A percentile compares a stretch with the other conserved stretches of the same genome.
phyloP scores from a whole-genome alignment of 1,140 invertebrate genomes.

The Drosophila pectinifera region DNA sequence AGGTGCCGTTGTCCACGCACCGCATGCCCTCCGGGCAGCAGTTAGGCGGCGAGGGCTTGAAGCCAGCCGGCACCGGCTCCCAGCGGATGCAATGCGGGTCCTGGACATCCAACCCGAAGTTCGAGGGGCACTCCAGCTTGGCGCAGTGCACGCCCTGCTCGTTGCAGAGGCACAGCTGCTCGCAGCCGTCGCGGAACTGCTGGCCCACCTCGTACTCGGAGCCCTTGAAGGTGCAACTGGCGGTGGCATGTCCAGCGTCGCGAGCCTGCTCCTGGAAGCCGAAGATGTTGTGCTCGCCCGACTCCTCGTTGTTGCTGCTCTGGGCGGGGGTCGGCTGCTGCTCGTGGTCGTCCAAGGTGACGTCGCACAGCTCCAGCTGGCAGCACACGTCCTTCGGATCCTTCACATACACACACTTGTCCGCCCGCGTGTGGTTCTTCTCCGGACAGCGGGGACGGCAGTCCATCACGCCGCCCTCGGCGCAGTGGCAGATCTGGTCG shows the following conservation, averaged over 20 bases:
- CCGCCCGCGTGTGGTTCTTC: constrained; percentile 83
- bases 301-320: constrained; percentile 62
- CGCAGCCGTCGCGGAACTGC: constrained; percentile 92
- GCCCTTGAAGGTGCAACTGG: constrained; percentile 70
- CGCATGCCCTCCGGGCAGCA: constrained; percentile 92
- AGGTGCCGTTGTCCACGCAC: constrained; percentile 92
- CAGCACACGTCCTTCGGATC: constrained; percentile 93
- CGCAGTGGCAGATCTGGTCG: constrained; percentile 91
- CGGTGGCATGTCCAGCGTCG: constrained; percentile 52
- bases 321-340: constrained; percentile 70
- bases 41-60: constrained; percentile 90
- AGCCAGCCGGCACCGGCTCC: constrained; percentile 91
- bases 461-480: constrained; percentile 87
- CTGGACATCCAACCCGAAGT: constrained; percentile 92
- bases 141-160: constrained; percentile 89
- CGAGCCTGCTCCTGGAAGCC: constrained; percentile 69
- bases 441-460: constrained; percentile 78
- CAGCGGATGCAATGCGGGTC: constrained; percentile 93
- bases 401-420: constrained; percentile 90
- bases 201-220: constrained; percentile 85
- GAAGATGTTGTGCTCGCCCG: constrained; percentile 50
- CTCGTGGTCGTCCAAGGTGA: constrained; percentile 90
- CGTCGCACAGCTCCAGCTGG: constrained; percentile 92
- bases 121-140: constrained; percentile 92
- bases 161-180: constrained; percentile 89